phyloP scores from a whole-genome alignment of 2,888 invertebrate genomes.

The Drosophila sordidapex region DNA sequence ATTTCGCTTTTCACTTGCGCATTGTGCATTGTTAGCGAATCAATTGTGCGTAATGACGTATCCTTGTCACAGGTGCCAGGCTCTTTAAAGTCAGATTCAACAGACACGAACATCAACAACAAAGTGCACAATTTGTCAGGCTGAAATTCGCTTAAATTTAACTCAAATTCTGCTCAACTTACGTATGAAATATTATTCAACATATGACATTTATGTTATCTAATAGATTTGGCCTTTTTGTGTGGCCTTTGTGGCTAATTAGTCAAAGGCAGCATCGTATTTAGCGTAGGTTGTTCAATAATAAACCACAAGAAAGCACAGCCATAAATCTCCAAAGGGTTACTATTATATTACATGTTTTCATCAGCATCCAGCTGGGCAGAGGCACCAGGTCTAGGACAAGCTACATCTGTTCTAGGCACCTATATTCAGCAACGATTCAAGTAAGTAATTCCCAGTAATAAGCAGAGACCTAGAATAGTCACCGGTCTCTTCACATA shows the following conservation, averaged over 20 bases:
- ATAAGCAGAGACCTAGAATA: not conserved
- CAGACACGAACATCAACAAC: not conserved
- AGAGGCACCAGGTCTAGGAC: too few relatives aligned
- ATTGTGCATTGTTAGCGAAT: conserved; percentile 15
- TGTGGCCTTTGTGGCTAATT: not conserved
- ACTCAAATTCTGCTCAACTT: not conserved
- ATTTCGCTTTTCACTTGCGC: conserved; percentile 1
- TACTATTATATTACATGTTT: not conserved
- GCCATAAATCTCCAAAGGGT: not conserved
- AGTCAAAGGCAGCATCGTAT: not conserved
- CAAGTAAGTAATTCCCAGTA: not conserved
- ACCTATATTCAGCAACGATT: not conserved
- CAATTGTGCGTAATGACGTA: conserved; percentile 36
- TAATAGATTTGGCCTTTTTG: not conserved
- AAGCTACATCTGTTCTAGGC: not conserved
- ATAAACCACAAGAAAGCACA: not conserved
- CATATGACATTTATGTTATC: not conserved
- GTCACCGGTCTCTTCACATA: not conserved
- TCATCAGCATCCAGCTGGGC: not conserved
- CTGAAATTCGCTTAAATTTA: not conserved
- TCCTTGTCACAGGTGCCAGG: conserved; percentile 24
- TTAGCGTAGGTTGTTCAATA: not conserved
- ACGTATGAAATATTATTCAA: not conserved
- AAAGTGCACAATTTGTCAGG: not conserved
- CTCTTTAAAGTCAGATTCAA: conserved; percentile 1